Percentiles rank a stretch among this genome's conserved stretches.
phyloP scores from a whole-genome alignment of 2,888 invertebrate species.

The Podotricha telesiphe region DNA sequence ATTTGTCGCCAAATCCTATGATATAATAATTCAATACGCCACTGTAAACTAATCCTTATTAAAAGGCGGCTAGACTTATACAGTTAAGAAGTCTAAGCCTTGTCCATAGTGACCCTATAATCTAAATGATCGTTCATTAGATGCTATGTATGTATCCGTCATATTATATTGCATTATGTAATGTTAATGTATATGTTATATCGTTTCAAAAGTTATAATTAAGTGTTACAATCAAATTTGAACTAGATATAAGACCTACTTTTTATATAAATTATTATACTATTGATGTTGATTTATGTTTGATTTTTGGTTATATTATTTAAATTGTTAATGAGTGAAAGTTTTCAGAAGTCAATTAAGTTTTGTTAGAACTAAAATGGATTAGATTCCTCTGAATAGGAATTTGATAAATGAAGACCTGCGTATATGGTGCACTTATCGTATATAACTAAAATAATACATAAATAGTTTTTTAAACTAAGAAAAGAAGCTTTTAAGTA shows the following conservation, averaged over 20 bases:
- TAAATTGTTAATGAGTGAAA: too few species aligned
- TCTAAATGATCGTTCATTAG: constrained; percentile 21
- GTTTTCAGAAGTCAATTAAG: too few species aligned
- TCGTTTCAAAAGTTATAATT: constrained; percentile 6
- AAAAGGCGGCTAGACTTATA: not conserved
- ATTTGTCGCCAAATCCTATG: constrained; percentile 50
- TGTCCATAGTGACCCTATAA: constrained; percentile 13
- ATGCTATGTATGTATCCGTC: constrained; percentile 12
- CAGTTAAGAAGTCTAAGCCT: not conserved
- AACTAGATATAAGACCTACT: constrained; percentile 11
- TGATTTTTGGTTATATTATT: not conserved
- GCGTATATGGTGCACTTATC: too few species aligned
- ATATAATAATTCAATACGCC: constrained; percentile 9
- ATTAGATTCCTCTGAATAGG: too few species aligned
- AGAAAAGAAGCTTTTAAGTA: too few species aligned
- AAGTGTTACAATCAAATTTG: constrained; percentile 7
- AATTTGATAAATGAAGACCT: too few species aligned
- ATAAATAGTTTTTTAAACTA: too few species aligned
- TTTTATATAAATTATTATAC: too few species aligned
- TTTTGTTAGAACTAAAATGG: too few species aligned
- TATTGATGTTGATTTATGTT: not conserved
- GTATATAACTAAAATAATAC: too few species aligned
- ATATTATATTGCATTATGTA: constrained; percentile 12
- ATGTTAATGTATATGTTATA: not conserved
- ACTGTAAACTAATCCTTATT: constrained; percentile 1